These are phyloP conservation scores for Pilophorus perplexus DNA, from an alignment of 2,888 invertebrate genomes.

Conservation along the genomic window DNA sequence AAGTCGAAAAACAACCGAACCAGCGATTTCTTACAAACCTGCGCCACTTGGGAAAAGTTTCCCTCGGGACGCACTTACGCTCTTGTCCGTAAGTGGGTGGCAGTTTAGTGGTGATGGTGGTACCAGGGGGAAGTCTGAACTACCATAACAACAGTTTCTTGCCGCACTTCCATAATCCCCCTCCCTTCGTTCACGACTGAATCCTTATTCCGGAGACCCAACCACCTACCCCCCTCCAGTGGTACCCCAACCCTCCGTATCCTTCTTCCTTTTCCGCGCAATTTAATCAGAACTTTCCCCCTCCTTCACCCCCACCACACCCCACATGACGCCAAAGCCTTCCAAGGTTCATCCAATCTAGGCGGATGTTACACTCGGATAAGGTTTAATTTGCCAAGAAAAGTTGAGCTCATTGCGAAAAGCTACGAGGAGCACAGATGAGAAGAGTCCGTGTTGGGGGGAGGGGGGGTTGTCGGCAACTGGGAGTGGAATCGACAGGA, in stretches of 20 bases:
- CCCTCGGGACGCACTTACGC: too few relatives aligned
- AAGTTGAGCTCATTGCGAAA: conserved; percentile 40
- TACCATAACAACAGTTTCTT: too few relatives aligned
- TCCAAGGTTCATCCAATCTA: conserved; percentile 37
- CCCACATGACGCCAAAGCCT: neutral
- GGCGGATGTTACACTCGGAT: conserved; percentile 41
- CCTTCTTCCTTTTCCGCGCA: conserved; percentile 26
- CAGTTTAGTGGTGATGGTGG: too few relatives aligned
- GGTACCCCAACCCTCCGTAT: neutral
- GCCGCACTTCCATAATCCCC: too few relatives aligned
- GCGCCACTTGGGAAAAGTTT: too few relatives aligned
- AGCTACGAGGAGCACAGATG: conserved; percentile 5
- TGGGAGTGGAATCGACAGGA: conserved; percentile 18
- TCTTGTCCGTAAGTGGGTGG: too few relatives aligned
- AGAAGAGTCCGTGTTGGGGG: neutral
- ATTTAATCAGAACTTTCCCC: conserved; percentile 30
- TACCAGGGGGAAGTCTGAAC: too few relatives aligned
- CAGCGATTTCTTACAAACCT: too few relatives aligned
- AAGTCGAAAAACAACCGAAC: too few relatives aligned
- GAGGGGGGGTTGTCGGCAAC: conserved; percentile 2
- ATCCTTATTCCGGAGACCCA: too few relatives aligned
- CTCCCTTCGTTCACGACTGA: too few relatives aligned
- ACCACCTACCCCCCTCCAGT: neutral
- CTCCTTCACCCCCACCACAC: neutral
- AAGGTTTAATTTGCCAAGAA: conserved; percentile 42